Evolutionary conservation across 2,113 vertebrate genomes (phyloP).

Genomic region (Chamaetylas fuelleborni): DNA sequence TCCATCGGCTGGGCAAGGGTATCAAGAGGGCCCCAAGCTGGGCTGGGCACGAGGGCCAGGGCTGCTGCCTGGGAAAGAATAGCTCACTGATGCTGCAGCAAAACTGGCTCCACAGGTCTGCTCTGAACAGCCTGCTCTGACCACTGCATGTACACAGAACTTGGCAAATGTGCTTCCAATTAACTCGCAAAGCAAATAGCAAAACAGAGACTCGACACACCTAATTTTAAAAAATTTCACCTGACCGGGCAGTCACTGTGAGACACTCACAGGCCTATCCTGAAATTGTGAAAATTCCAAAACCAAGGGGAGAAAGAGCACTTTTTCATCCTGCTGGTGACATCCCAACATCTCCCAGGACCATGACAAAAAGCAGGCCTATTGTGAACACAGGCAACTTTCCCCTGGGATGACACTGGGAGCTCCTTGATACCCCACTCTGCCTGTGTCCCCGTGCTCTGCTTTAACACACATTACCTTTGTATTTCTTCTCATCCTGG

Average conservation of each 20-base stretch:
- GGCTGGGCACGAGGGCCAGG: not conserved
- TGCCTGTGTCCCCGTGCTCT: not conserved
- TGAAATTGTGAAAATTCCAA: not conserved
- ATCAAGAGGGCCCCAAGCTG: not conserved
- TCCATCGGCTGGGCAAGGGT: not conserved
- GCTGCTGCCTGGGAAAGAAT: not conserved
- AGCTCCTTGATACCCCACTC: not conserved
- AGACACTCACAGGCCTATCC: not conserved
- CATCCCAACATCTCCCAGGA: not conserved
- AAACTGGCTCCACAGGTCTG: not conserved
- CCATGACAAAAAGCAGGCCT: not conserved
- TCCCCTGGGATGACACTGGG: not conserved
- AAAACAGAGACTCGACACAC: not conserved
- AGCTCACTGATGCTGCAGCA: not conserved
- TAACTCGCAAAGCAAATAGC: not conserved
- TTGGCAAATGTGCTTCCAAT: not conserved
- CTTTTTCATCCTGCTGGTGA: not conserved
- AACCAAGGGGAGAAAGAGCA: not conserved
- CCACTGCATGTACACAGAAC: not conserved
- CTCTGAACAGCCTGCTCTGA: not conserved
- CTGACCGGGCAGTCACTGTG: not conserved
- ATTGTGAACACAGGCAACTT: accelerated
- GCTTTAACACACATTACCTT: not conserved
- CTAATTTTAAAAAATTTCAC: not conserved
- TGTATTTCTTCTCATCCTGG: not conserved